These are phyloP conservation scores for Musca domestica DNA, from an alignment of 1,140 invertebrate genomes.

Conservation along the genomic window DNA sequence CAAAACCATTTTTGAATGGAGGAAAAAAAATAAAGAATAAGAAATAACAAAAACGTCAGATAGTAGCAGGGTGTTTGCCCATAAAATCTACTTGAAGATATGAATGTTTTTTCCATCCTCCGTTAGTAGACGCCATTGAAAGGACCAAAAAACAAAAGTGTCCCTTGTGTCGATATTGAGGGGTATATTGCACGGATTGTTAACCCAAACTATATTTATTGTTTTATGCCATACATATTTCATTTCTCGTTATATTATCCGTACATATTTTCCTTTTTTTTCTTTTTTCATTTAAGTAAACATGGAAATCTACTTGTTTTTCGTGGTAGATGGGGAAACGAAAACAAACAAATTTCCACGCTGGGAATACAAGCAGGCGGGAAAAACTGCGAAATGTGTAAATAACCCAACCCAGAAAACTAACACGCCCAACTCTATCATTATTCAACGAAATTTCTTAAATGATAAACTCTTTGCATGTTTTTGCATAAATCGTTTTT, in stretches of 20 bases:
- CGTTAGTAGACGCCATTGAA: neutral
- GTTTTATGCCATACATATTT: neutral
- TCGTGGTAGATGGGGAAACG: too few species aligned
- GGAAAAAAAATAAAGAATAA: too few species aligned
- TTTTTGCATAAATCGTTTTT: slow-evolving; percentile 14
- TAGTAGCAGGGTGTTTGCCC: too few species aligned
- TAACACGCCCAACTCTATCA: neutral
- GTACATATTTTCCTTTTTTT: neutral
- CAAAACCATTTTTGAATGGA: neutral
- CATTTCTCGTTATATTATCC: too few species aligned
- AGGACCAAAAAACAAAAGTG: neutral
- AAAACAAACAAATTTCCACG: too few species aligned
- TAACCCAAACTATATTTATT: slow-evolving; percentile 24
- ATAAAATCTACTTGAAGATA: neutral
- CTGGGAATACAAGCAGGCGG: too few species aligned
- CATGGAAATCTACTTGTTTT: slow-evolving; percentile 16
- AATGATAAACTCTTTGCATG: slow-evolving; percentile 9
- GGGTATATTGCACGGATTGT: slow-evolving; percentile 19
- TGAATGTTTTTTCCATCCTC: neutral
- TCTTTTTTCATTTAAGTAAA: neutral
- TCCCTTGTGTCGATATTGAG: too few species aligned
- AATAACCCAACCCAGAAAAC: neutral
- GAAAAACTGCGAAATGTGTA: too few species aligned
- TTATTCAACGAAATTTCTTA: neutral
- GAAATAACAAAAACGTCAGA: too few species aligned